Evolutionary conservation across 2,888 invertebrate species (phyloP).

Genomic region (Mythimna impura): DNA sequence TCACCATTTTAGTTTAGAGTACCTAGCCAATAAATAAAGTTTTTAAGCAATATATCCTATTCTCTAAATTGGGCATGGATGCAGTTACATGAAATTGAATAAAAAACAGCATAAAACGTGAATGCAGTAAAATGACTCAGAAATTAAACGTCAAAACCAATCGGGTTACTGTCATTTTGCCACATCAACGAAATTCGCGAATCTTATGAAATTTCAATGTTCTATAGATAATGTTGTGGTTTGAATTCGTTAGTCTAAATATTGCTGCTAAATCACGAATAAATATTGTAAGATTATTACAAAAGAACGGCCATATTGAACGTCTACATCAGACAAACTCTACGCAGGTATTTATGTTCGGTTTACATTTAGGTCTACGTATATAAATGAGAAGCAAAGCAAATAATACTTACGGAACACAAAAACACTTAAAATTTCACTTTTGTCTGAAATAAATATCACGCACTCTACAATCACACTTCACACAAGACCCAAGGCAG

Average conservation of each 20-base stretch:
- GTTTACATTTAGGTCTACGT: conserved; percentile 38
- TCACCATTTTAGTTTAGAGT: not conserved
- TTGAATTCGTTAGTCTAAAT: conserved; percentile 15
- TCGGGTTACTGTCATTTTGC: conserved; percentile 85
- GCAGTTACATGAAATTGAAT: conserved; percentile 42
- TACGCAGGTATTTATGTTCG: conserved; percentile 50
- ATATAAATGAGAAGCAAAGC: conserved; percentile 47
- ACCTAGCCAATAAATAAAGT: not conserved
- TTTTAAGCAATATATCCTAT: not conserved
- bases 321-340: conserved; percentile 73
- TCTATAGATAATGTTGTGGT: not conserved
- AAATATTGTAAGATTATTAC: conserved; percentile 72
- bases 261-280: conserved; percentile 58
- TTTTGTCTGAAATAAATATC: conserved; percentile 80
- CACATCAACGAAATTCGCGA: conserved; percentile 83
- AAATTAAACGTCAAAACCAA: conserved; percentile 86
- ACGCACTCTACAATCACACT: conserved; percentile 86
- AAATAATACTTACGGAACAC: conserved; percentile 84
- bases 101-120: conserved; percentile 50
- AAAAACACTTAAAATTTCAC: conserved; percentile 83
- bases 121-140: conserved; percentile 85
- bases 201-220: conserved; percentile 46
- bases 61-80: conserved; percentile 14
- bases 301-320: conserved; percentile 89
- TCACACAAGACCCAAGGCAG: conserved; percentile 88